Evolutionary conservation across 2,113 vertebrate species (phyloP), one percentile per base, ranked within the genome.

Genomic region (Trematocara nigrifrons): DNA sequence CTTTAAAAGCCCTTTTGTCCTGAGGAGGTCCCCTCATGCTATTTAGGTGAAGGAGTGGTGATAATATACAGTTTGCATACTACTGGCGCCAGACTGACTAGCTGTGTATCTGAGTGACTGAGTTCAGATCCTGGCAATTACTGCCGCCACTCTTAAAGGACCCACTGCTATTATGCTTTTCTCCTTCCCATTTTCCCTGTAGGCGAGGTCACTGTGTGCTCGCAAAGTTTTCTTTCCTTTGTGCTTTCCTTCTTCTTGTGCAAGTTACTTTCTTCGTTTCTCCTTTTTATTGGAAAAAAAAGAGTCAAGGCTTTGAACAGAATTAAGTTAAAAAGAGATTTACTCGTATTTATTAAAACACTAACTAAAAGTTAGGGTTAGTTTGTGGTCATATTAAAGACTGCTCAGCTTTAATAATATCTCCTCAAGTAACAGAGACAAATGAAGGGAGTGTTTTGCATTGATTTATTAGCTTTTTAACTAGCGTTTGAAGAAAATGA

Each of bases 31-130:
- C 96, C 94, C 96, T 96, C 95, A 89, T 93, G 97, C 97, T 97
- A 95, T 96, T 97, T 96, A 97, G 97, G 97, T 97, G 97, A 97
- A 96, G 97, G 95, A 98, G 97, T 97, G 97, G 97, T 97, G 97
- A 97, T 98, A 98, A 98, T 97, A 97, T 96, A 97, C 96, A 97
- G 97, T 98, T 97, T 97, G 98, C 97, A 96, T 97, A 94, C 97
- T 92, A 93, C 97, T 98, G 98, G 98, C 98, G 98, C 98, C 98
- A 98, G 98, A 93, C 97, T 97, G 98, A 96, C 93, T 96, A 93
- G 95, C 97, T 96, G 97, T 95, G 97, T 97, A 97, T 97, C 97
- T 96, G 97, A 97, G 96, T 96, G 97, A 96, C 95, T 96, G 96
- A 96, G 96, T 95, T 96, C 94, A 96, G 96, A 97, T 97, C 97